These are phyloP conservation scores for Nautilus pompilius DNA, from an alignment of 1,140 invertebrate species.

Conservation along the genomic window DNA sequence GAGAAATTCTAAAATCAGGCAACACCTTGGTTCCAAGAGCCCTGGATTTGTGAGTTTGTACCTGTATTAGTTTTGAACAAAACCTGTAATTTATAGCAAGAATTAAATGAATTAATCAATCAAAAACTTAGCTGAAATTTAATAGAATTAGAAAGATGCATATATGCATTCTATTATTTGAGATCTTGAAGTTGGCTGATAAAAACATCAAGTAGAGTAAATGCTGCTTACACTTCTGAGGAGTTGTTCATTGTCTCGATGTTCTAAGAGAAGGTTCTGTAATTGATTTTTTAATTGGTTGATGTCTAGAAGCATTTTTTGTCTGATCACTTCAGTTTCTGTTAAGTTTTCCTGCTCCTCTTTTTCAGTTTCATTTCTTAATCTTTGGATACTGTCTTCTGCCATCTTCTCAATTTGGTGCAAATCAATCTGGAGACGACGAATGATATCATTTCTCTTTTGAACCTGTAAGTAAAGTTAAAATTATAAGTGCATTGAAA, in stretches of 20 bases:
- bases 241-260: slow-evolving; percentile 48
- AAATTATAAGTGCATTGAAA: too few relatives aligned
- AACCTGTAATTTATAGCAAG: too few relatives aligned
- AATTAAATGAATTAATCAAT: too few relatives aligned
- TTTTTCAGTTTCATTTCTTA: slow-evolving; percentile 49
- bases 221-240: slow-evolving; percentile 48
- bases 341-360: slow-evolving; percentile 49
- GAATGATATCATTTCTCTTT: slow-evolving; percentile 53
- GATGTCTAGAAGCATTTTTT: slow-evolving; percentile 42
- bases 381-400: slow-evolving; percentile 46
- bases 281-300: slow-evolving; percentile 40
- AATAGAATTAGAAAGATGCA: too few relatives aligned
- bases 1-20: too few relatives aligned
- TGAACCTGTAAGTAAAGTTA: slow-evolving; percentile 38
- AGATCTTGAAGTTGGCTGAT: too few relatives aligned
- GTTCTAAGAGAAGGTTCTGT: slow-evolving; percentile 45
- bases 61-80: too few relatives aligned
- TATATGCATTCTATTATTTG: too few relatives aligned
- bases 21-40: too few relatives aligned
- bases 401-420: slow-evolving; percentile 53
- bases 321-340: slow-evolving; percentile 49
- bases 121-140: too few relatives aligned
- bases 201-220: too few relatives aligned
- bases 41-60: too few relatives aligned
- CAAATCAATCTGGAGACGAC: slow-evolving; percentile 46